These are phyloP conservation scores for Brassicogethes aeneus DNA, from an alignment of 2,888 invertebrate species.

Conservation along the genomic window DNA sequence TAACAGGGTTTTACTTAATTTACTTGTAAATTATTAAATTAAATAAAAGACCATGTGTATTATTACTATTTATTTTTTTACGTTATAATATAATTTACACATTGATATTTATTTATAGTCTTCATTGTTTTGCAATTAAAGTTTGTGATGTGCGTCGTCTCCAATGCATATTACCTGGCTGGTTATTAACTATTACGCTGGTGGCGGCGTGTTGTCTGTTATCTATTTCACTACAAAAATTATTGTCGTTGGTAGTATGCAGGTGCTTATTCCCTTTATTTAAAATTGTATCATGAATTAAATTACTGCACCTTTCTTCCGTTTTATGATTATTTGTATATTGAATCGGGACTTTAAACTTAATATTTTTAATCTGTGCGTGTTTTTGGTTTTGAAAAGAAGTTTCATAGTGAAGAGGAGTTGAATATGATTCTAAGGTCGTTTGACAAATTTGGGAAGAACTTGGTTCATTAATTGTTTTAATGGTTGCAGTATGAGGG, in stretches of 20 bases:
- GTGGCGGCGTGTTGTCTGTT: slow-evolving; percentile 22
- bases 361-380: slow-evolving; percentile 40
- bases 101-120: too few relatives aligned
- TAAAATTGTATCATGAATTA: slow-evolving; percentile 13
- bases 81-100: too few relatives aligned
- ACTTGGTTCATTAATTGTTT: slow-evolving; percentile 12
- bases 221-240: slow-evolving; percentile 23
- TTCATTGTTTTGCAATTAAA: too few relatives aligned
- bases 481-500: slow-evolving; percentile 19
- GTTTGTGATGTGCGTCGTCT: slow-evolving; percentile 40
- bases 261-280: slow-evolving; percentile 9
- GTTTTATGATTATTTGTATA: slow-evolving; percentile 30
- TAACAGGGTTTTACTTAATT: too few relatives aligned
- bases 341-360: slow-evolving; percentile 38
- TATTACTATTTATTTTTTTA: too few relatives aligned
- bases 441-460: slow-evolving; percentile 28
- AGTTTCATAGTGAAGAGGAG: slow-evolving; percentile 31
- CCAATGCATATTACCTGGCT: slow-evolving; percentile 42
- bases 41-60: too few relatives aligned
- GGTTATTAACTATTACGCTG: slow-evolving; percentile 29
- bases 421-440: slow-evolving; percentile 22
- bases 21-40: too few relatives aligned
- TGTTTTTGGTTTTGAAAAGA: slow-evolving; percentile 33
- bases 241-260: slow-evolving; percentile 16
- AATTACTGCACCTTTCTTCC: slow-evolving; percentile 13